Base-by-base conservation (phyloP, 1,140 invertebrate species). In the Tetramorium alpestre region DNA sequence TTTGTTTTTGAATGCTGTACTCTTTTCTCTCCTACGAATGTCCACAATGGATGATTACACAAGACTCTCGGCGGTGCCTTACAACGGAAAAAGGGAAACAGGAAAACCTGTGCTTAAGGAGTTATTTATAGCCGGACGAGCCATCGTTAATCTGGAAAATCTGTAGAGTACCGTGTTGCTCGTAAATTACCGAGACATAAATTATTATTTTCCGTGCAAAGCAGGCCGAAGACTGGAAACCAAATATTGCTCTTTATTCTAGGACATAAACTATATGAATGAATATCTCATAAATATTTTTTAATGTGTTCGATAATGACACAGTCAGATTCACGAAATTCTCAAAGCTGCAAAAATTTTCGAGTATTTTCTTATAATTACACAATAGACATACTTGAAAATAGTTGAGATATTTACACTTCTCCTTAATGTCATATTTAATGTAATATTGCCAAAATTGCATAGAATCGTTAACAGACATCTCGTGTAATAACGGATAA, bases 61-160 rank as follows among this genome's bases (percentile, higher is more conserved):
- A 73, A 33, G 65, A 89, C 76, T 62, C 88, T 89, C 72, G 77
- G 75, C 78, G 73, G 49, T 84, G 78, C 69, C 86, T 85, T 67
- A 73, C 67, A 28, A 60, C 77, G 81, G 67, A 65, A 90, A 85
- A 88, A 77, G 72, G 38, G 8, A 70, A 65, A 58, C 44, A 72
- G 70, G 25, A 85, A 78, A 67, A 81, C 67, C 58, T 80, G 86
- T 77, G 89, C 86, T 91, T 88, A 90, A 81, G 86, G 82, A 88
- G 88, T 91, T 91, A 91, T 91, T 91, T 91, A 91, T 91, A 76
- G 87, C 82, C 60, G 22, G 47, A 65, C 58, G 89, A 88, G 87
- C 89, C 89, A 85, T 87, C 89, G 82, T 90, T 91, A 90, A 91
- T 91, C 86, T 88, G 89, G 89, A 82, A 90, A 91, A 90, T 90